Percentiles rank a stretch among this genome's conserved stretches.
Conservation (phyloP, 2,888 invertebrate species). For the Strigamia transsilvanica region DNA sequence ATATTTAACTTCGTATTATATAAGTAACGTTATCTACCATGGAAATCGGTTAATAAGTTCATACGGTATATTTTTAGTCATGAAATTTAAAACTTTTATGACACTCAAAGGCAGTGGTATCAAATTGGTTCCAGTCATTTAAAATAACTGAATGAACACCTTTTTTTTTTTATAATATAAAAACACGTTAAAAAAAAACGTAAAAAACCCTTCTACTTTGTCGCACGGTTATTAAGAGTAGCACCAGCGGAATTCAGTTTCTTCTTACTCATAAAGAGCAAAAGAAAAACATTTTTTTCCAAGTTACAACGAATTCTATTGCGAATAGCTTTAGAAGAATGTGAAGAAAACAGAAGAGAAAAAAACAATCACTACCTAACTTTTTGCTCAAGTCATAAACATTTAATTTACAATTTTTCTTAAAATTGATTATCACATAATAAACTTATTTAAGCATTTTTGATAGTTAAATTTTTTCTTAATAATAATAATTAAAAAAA, state of each 20-base stretch:
- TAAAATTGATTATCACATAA: slow-evolving; percentile 43
- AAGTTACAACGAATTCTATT: not conserved
- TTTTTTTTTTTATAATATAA: not conserved
- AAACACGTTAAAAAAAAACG: not conserved
- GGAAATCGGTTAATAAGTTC: slow-evolving; percentile 6
- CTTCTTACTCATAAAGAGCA: slow-evolving; percentile 2
- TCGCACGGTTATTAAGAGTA: not conserved
- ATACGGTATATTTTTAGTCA: not conserved
- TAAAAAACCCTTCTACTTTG: slow-evolving; percentile 6
- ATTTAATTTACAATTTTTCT: slow-evolving; percentile 46
- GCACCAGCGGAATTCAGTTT: slow-evolving; percentile 51
- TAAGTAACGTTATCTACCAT: not conserved
- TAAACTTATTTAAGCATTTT: slow-evolving; percentile 16
- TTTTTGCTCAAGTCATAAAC: slow-evolving; percentile 11
- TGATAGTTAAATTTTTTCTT: not conserved
- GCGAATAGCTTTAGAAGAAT: not conserved
- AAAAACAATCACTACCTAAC: not conserved
- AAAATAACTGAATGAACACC: slow-evolving; percentile 44
- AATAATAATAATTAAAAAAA: slow-evolving; percentile 28
- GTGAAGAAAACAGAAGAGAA: not conserved
- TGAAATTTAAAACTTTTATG: slow-evolving; percentile 12
- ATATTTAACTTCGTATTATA: not conserved
- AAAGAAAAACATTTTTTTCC: not conserved
- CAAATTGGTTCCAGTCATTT: slow-evolving; percentile 28
- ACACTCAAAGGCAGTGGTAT: slow-evolving; percentile 39